phyloP scores from a whole-genome alignment of 2,888 invertebrate species.

The Hydraecia micacea region DNA sequence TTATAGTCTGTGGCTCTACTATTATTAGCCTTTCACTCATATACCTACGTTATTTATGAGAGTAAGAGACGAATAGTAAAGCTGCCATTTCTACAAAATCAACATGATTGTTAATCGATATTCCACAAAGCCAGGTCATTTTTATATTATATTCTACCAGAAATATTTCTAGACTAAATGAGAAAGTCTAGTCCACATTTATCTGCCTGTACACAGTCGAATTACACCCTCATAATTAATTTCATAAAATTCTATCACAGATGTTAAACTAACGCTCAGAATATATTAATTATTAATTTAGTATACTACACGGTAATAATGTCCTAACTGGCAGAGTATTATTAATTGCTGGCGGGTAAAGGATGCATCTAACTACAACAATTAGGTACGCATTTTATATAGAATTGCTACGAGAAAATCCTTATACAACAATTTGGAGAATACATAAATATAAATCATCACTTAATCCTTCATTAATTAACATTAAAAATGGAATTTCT shows the following conservation, averaged over 20 bases:
- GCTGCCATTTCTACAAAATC: slow-evolving; percentile 13
- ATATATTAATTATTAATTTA: slow-evolving; percentile 53
- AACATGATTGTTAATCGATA: slow-evolving; percentile 1
- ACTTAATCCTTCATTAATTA: slow-evolving; percentile 26
- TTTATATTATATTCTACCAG: slow-evolving; percentile 19
- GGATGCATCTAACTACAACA: slow-evolving; percentile 42
- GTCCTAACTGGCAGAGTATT: slow-evolving; percentile 58
- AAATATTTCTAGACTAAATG: slow-evolving; percentile 31
- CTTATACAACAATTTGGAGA: slow-evolving; percentile 33
- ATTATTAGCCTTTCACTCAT: slow-evolving; percentile 13
- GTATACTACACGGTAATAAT: slow-evolving; percentile 44
- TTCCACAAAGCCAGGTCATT: background rate
- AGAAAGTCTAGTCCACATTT: slow-evolving; percentile 33
- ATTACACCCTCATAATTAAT: slow-evolving; percentile 55
- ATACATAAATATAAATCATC: slow-evolving; percentile 36
- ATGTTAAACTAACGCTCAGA: slow-evolving; percentile 65
- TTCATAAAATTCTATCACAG: slow-evolving; percentile 73
- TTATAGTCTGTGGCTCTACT: slow-evolving; percentile 33
- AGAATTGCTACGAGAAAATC: slow-evolving; percentile 33
- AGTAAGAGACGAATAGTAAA: slow-evolving; percentile 23
- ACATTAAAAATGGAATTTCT: slow-evolving; percentile 44
- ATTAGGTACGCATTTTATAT: slow-evolving; percentile 41
- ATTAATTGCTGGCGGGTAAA: slow-evolving; percentile 50
- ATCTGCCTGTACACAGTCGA: slow-evolving; percentile 48
- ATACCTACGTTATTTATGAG: background rate